These are phyloP conservation scores for Leptinotarsa rubiginosa DNA, from an alignment of 2,888 invertebrate species.

Conservation along the genomic window DNA sequence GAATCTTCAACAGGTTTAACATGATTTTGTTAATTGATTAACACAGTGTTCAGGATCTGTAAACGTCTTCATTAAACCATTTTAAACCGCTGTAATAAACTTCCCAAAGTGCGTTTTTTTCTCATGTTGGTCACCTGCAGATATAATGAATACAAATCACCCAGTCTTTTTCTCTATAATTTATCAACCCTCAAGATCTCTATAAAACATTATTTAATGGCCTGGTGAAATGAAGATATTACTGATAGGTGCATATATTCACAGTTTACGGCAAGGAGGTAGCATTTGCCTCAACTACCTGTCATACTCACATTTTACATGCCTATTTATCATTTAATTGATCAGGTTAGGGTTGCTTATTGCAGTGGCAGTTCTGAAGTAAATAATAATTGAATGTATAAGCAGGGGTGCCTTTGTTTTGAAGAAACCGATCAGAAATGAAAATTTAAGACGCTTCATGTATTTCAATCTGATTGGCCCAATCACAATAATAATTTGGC, in stretches of 20 bases:
- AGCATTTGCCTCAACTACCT: conserved; percentile 13
- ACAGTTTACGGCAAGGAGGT: conserved; percentile 9
- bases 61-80: conserved; percentile 9
- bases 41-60: not conserved
- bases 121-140: conserved; percentile 8
- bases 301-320: conserved; percentile 21
- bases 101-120: conserved; percentile 8
- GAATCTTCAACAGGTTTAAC: not conserved
- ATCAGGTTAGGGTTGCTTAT: conserved; percentile 11
- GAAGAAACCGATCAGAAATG: no score
- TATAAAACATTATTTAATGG: conserved; percentile 18
- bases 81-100: conserved; percentile 16
- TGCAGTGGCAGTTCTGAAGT: not conserved
- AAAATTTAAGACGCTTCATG: no score
- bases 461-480: no score
- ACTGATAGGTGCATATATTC: conserved; percentile 23
- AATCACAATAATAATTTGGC: no score
- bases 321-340: conserved; percentile 27
- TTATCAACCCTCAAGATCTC: conserved; percentile 19
- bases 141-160: conserved; percentile 18
- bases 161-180: conserved; percentile 14
- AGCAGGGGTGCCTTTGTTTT: no score
- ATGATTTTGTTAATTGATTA: not conserved
- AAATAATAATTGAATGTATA: conserved; percentile 1
- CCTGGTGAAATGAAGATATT: conserved; percentile 22